Conservation (phyloP, 2,797 vertebrate species). For the Danionella dracula region DNA sequence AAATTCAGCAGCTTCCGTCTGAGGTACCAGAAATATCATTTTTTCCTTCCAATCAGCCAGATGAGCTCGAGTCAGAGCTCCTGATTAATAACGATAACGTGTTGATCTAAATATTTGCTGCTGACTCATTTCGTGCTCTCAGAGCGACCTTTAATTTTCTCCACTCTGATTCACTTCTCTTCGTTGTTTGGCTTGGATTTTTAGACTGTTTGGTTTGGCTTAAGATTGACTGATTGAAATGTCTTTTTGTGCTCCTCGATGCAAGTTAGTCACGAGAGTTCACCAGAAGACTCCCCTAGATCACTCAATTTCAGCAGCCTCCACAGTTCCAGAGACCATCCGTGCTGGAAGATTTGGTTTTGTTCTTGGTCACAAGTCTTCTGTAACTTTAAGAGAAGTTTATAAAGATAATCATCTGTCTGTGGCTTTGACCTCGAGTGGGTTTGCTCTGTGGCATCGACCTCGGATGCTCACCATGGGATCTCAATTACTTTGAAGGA, state of each 20-base stretch:
- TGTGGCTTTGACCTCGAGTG: background rate
- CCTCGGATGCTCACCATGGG: background rate
- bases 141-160: background rate
- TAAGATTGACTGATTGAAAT: background rate
- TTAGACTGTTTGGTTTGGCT: background rate
- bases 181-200: background rate
- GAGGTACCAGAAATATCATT: background rate
- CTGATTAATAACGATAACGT: background rate
- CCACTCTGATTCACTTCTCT: background rate
- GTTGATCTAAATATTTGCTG: slow-evolving; percentile 37
- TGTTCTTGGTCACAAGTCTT: too few species aligned
- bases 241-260: background rate
- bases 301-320: too few species aligned
- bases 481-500: slow-evolving; percentile 1
- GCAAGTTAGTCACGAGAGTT: too few species aligned
- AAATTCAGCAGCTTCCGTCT: background rate
- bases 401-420: background rate
- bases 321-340: background rate
- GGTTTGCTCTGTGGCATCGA: background rate
- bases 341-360: background rate
- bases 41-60: slow-evolving; percentile 2
- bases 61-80: background rate
- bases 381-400: too few species aligned
- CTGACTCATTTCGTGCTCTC: slow-evolving; percentile 23
- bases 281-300: too few species aligned